Conservation (phyloP, 1,140 invertebrate species). For the Zaprionus africanus region DNA sequence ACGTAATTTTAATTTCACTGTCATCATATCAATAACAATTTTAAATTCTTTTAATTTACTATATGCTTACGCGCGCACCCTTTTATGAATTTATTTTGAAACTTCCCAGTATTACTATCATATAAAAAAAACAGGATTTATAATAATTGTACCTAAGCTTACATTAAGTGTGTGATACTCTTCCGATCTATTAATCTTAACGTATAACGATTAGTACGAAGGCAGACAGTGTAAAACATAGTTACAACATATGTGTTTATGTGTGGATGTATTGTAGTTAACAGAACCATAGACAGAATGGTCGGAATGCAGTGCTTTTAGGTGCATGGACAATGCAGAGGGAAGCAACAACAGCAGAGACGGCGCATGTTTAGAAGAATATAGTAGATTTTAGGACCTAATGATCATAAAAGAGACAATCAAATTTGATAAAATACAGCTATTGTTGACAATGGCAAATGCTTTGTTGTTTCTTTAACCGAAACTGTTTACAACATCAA, state of each 20-base stretch:
- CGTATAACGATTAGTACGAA: slow-evolving; percentile 25
- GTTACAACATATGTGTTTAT: slow-evolving; percentile 21
- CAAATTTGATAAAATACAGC: background rate
- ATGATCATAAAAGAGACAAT: background rate
- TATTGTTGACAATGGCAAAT: slow-evolving; percentile 40
- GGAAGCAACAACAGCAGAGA: slow-evolving; percentile 29
- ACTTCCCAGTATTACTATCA: background rate
- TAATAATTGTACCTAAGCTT: background rate
- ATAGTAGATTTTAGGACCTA: background rate
- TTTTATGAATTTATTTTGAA: background rate
- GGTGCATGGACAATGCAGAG: slow-evolving; percentile 47
- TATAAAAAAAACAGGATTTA: slow-evolving; percentile 18
- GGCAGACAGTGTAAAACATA: slow-evolving; percentile 41
- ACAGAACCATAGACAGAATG: slow-evolving; percentile 27
- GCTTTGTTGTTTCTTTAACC: slow-evolving; percentile 29
- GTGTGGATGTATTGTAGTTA: slow-evolving; percentile 17
- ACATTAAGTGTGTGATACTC: background rate
- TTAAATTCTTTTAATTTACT: background rate
- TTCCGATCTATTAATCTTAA: slow-evolving; percentile 15
- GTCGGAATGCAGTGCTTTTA: slow-evolving; percentile 24
- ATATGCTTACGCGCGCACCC: background rate
- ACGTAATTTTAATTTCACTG: background rate
- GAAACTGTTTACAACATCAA: slow-evolving; percentile 58
- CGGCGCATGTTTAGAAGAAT: slow-evolving; percentile 14
- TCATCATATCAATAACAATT: background rate